A percentile compares a stretch with the other conserved stretches of the same genome.
These are phyloP conservation scores for Luperina nickerlii DNA, from an alignment of 2,888 invertebrate genomes.

Conservation along the genomic window DNA sequence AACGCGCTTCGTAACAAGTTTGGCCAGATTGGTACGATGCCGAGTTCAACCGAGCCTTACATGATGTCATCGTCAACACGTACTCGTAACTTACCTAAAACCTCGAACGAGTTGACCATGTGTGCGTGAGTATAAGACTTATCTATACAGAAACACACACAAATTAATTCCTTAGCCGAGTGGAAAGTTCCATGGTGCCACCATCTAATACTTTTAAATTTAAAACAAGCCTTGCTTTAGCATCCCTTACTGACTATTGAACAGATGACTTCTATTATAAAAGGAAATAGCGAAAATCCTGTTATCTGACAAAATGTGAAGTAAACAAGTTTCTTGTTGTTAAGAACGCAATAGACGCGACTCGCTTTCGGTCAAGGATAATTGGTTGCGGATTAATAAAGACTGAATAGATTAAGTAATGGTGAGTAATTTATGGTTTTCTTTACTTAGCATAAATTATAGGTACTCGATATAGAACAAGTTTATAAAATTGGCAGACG, in stretches of 20 bases:
- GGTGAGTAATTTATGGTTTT: constrained; percentile 33
- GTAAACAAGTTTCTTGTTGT: constrained; percentile 72
- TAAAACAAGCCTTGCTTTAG: constrained; percentile 70
- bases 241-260: constrained; percentile 71
- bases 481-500: constrained; percentile 3
- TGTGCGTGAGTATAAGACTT: constrained; percentile 63
- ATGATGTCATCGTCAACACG: constrained; percentile 78
- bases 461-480: constrained; percentile 14
- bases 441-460: constrained; percentile 42
- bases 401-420: constrained; percentile 44
- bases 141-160: constrained; percentile 68
- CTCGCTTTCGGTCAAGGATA: constrained; percentile 79
- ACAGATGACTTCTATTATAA: constrained; percentile 69
- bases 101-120: constrained; percentile 53
- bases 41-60: constrained; percentile 64
- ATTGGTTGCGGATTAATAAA: constrained; percentile 65
- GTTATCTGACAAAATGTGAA: constrained; percentile 63
- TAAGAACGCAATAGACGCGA: constrained; percentile 64
- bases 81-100: constrained; percentile 63
- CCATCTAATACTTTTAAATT: constrained; percentile 69
- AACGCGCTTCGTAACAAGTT: constrained; percentile 74
- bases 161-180: constrained; percentile 65
- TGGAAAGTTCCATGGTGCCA: constrained; percentile 77
- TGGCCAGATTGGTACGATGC: constrained; percentile 71
- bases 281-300: constrained; percentile 73